These are phyloP conservation scores for Drosophila parabipectinata DNA, from an alignment of 1,140 invertebrate genomes.

Conservation along the genomic window DNA sequence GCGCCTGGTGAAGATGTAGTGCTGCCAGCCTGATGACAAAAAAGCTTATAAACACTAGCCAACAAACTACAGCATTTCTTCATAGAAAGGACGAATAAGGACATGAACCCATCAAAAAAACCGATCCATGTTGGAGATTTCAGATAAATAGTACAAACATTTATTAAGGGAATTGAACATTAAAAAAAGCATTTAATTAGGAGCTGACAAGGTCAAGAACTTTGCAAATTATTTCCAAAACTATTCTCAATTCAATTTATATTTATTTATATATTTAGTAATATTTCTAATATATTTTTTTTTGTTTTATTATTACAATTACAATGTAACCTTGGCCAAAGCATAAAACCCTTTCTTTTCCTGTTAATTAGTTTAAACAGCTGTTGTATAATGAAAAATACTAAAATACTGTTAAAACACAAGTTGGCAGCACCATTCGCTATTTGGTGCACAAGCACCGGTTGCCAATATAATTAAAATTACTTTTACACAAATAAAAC, in stretches of 20 bases:
- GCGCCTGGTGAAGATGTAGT: neutral
- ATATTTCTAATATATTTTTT: too few relatives aligned
- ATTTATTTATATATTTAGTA: too few relatives aligned
- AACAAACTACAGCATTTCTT: neutral
- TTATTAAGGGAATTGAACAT: too few relatives aligned
- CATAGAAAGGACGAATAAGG: neutral
- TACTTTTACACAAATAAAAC: slow-evolving; percentile 40
- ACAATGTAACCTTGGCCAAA: too few relatives aligned
- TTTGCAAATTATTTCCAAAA: too few relatives aligned
- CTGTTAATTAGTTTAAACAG: slow-evolving; percentile 25
- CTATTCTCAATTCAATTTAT: too few relatives aligned
- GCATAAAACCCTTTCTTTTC: neutral
- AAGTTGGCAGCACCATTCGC: slow-evolving; percentile 9
- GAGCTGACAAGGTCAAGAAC: too few relatives aligned
- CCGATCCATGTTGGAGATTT: too few relatives aligned
- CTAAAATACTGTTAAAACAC: neutral
- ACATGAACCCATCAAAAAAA: too few relatives aligned
- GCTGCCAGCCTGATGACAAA: slow-evolving; percentile 18
- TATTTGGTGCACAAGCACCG: slow-evolving; percentile 50
- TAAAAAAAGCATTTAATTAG: too few relatives aligned
- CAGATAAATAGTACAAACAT: too few relatives aligned
- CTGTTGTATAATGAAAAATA: slow-evolving; percentile 39
- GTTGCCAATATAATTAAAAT: slow-evolving; percentile 49
- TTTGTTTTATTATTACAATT: too few relatives aligned
- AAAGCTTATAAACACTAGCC: neutral